phyloP scores from a whole-genome alignment of 2,797 vertebrate species.

The Tiaroga cobitis region DNA sequence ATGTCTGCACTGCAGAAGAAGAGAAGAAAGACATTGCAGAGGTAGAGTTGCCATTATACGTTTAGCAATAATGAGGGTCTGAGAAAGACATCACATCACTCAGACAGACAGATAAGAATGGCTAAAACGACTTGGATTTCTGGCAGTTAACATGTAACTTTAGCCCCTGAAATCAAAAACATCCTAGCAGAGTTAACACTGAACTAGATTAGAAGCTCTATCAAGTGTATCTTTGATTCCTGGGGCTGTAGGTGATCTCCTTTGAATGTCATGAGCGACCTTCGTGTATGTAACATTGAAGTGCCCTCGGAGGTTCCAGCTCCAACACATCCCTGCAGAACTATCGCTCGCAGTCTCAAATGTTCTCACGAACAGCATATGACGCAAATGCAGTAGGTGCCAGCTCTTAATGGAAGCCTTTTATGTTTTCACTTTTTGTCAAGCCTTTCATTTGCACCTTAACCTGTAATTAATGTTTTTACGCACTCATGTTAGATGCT shows the following conservation, averaged over 20 bases:
- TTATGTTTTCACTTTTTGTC: slow-evolving; percentile 70
- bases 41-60: background rate
- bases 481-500: slow-evolving; percentile 60
- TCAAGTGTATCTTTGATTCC: background rate
- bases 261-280: slow-evolving; percentile 15
- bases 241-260: slow-evolving; percentile 4
- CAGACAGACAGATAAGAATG: slow-evolving; percentile 18
- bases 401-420: slow-evolving; percentile 75
- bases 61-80: background rate
- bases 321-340: slow-evolving; percentile 74
- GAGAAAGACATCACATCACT: background rate
- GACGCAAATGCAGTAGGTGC: slow-evolving; percentile 74
- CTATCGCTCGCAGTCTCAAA: slow-evolving; percentile 70
- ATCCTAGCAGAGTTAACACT: background rate
- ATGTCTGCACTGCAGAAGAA: background rate
- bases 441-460: slow-evolving; percentile 71
- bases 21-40: background rate
- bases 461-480: slow-evolving; percentile 67
- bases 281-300: slow-evolving; percentile 8
- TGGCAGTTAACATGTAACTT: background rate
- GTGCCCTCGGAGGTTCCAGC: slow-evolving; percentile 58
- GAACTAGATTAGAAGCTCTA: background rate
- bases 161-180: slow-evolving; percentile 22
- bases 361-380: slow-evolving; percentile 74
- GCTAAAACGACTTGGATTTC: slow-evolving; percentile 24